Base-by-base conservation (phyloP, 2,797 vertebrate species). In the Paguma larvata region DNA sequence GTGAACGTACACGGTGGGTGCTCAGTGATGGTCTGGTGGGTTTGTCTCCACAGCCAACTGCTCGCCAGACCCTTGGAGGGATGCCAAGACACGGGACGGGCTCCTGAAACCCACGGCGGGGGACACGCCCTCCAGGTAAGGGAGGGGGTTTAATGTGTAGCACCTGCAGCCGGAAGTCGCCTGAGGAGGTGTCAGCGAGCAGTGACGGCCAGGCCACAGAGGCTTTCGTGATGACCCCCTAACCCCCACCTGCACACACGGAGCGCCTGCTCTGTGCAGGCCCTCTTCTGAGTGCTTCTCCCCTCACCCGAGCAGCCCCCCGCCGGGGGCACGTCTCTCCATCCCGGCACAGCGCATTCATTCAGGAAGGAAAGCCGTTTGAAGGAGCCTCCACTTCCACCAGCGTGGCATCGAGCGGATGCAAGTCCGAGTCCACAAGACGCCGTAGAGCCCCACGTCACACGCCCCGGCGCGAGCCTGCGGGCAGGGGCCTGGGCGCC, bases 341-440 rank as follows among this genome's bases (percentile, higher is more conserved):
- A 23, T 75, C 14, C 7, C 1, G 2, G 21, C 4, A 6, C 25
- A 15, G 14, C 32, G 21, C 63, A 3, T 13, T 27, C 25, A 14
- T 16, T 25, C 30, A 30, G 1, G 11, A 8, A 25, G 65, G 38
- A 46, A 56, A 44, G 56, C 19, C 13, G 6, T 56, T 48, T 15
- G 21, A 4, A n/a, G 41, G 27, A 41, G 56, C 30, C 12, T 59
- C 38, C 48, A 23, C 30, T 51, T 78, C 41, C 85, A 48, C 2
- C 53, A 63, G 23, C 23, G 2, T 11, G 30, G 65, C 23, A 4
- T 0, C 0, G 1, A 79, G 18, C 4, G 38, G 46, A 25, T 8
- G 32, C 70, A 41, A 18, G 51, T 16, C 41, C 25, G 46, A 67
- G 21, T 9, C 27, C 32, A 38, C n/a, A 16, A 65, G 34, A 65